Evolutionary conservation across 2,888 invertebrate genomes (phyloP), one percentile per base, ranked within the genome.

Genomic region (Perizoma affinitatum): DNA sequence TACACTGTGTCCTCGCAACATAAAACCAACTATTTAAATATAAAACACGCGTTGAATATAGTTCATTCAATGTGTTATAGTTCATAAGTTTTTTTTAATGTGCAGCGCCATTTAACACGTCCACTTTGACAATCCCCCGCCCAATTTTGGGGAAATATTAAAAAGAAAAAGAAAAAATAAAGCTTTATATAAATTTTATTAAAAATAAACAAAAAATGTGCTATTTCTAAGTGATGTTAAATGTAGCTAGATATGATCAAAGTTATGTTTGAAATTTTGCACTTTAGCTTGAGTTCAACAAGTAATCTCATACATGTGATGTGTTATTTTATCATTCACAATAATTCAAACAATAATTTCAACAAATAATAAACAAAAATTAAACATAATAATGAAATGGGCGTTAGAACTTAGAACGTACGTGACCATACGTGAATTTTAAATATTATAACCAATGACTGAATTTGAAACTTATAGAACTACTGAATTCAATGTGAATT

Each of bases 41-140:
- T 71, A 74, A 75, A 76, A 80, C 83, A 79, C 82, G 79, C 82
- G 76, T 76, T 76, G 75, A 74, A 74, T 72, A 76, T 76, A 75
- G 75, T 75, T 78, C 78, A 79, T 78, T 77, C 80, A 51, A 52
- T 61, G 52, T 76, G 74, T 80, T 79, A 62, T 80, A 85, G 86
- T 89, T 86, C 86, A 77, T 84, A 71, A 65, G 7, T 38, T 67
- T 78, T 74, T 54, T 77, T 76, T 78, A 74, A 73, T 86, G 91
- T 91, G 91, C 91, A 92, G 91, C 91, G 90, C 90, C 90, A 75
- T 82, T 67, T 66, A 75, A 80, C 87, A 86, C 89, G 85, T 86
- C 84, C 89, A 87, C 87, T 87, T 86, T 85, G 88, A 88, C 87
- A 88, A 88, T 85, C 88, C 87, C 86, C 88, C 86, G 81, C 86